Percentiles rank a stretch among this genome's conserved stretches.
phyloP scores from a whole-genome alignment of 2,888 invertebrate genomes.

The Leptinotarsa tumamoca region DNA sequence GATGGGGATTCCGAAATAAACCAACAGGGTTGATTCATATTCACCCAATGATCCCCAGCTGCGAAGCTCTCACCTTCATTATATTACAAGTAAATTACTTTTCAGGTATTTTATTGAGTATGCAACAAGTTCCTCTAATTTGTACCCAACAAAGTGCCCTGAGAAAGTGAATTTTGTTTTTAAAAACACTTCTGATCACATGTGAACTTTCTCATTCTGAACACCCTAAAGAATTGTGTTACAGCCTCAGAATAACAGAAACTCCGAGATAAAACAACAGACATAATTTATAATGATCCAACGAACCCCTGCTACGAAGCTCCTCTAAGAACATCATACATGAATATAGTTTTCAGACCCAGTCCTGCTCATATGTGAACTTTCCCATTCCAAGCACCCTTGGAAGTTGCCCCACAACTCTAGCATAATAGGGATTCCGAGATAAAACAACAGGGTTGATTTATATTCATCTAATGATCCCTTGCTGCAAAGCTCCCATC shows the following conservation, averaged over 20 bases:
- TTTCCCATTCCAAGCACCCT: not conserved
- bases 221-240: too few relatives aligned
- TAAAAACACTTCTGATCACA: too few relatives aligned
- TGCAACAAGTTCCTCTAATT: too few relatives aligned
- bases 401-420: not conserved
- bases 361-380: not conserved
- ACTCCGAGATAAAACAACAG: too few relatives aligned
- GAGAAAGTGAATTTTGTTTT: too few relatives aligned
- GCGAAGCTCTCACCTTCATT: constrained; percentile 7
- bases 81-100: constrained; percentile 1
- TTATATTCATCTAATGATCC: constrained; percentile 17
- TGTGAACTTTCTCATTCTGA: too few relatives aligned
- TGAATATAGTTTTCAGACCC: not conserved
- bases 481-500: not conserved
- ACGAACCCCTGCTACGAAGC: too few relatives aligned
- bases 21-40: constrained; percentile 1
- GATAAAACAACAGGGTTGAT: constrained; percentile 4
- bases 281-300: too few relatives aligned
- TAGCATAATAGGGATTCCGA: not conserved
- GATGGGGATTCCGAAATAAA: not conserved
- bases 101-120: too few relatives aligned
- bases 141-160: too few relatives aligned
- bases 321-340: not conserved
- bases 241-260: too few relatives aligned
- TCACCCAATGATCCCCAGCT: constrained; percentile 7